Evolutionary conservation across 1,140 invertebrate species (phyloP), one percentile per base, ranked within the genome.

Genomic region (Chelonus insularis): DNA sequence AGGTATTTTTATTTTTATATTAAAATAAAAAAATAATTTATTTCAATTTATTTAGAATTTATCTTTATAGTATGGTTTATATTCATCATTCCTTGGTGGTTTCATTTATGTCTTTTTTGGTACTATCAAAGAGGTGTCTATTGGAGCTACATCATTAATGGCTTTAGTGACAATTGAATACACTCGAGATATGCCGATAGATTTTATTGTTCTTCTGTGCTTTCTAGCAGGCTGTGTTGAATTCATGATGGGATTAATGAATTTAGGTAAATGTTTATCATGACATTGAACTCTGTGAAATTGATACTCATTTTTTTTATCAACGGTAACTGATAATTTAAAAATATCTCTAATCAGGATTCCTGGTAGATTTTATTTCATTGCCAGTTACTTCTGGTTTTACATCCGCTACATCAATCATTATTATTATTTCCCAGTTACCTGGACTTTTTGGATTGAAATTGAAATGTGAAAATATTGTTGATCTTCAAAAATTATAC

Each of bases 291-390:
- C n/a, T n/a, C n/a, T n/a, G n/a, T n/a, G n/a, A n/a, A n/a, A n/a
- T n/a, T n/a, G n/a, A n/a, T n/a, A n/a, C n/a, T n/a, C n/a, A n/a
- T n/a, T n/a, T n/a, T n/a, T n/a, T n/a, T n/a, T n/a, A n/a, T n/a
- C n/a, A n/a, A n/a, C n/a, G n/a, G n/a, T n/a, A n/a, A n/a, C n/a
- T n/a, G n/a, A n/a, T n/a, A n/a, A n/a, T n/a, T n/a, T n/a, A n/a
- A n/a, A n/a, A n/a, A n/a, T n/a, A n/a, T n/a, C n/a, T n/a, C n/a
- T n/a, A n/a, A n/a, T 74, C 25, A 96, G 96, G 95, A 66, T 96
- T 97, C 72, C 76, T 98, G 50, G 92, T 97, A 36, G 93, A 97
- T 71, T 91, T 96, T 72, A 97, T 98, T 60, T 96, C 95, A 0
- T 83, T 91, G 47, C 91, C 95, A 5, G 94, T 97, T 5, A 94